phyloP scores from a whole-genome alignment of 1,140 invertebrate species.

The Lethrus apterus region DNA sequence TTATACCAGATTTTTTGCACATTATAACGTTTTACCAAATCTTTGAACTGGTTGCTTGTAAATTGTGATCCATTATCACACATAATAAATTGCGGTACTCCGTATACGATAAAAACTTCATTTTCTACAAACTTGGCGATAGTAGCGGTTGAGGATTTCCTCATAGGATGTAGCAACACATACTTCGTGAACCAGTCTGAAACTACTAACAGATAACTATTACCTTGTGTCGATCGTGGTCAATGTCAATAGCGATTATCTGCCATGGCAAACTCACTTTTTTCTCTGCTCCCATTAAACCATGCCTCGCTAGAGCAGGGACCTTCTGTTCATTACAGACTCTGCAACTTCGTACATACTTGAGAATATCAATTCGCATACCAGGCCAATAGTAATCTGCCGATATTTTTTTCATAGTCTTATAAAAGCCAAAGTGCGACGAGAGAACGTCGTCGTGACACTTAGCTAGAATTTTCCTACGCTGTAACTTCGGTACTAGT shows the following conservation, averaged over 20 bases:
- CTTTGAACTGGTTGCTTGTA: background rate
- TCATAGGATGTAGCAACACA: constrained; percentile 1
- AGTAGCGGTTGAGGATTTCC: background rate
- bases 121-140: constrained; percentile 10
- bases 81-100: constrained; percentile 16
- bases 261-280: constrained; percentile 14
- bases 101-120: constrained; percentile 14
- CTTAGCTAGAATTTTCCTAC: background rate
- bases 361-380: background rate
- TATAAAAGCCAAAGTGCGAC: background rate
- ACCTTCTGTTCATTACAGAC: too few species aligned
- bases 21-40: constrained; percentile 9
- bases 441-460: background rate
- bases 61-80: constrained; percentile 18
- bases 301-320: too few species aligned
- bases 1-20: constrained; percentile 17
- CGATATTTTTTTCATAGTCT: background rate
- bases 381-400: background rate
- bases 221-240: constrained; percentile 10
- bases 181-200: constrained; percentile 13
- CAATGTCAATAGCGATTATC: constrained; percentile 13
- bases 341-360: background rate
- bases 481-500: background rate
- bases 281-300: constrained; percentile 13
- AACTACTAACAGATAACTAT: constrained; percentile 14